Base-by-base conservation (phyloP, 2,113 vertebrate species). In the Scartelaos histophorus region DNA sequence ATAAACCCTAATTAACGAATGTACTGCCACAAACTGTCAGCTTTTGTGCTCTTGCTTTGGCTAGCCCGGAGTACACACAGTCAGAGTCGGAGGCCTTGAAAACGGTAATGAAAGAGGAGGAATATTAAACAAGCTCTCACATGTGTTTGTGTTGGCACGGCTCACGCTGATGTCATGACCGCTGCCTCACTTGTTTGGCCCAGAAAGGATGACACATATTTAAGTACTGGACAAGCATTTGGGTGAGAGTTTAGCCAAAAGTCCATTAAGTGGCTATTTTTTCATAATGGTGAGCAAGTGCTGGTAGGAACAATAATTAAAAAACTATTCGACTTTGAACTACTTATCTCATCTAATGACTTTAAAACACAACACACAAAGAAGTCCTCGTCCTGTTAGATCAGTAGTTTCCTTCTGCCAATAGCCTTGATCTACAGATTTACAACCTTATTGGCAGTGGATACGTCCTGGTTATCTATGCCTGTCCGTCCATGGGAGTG, bases 141-240 rank as follows among this genome's bases (percentile, higher is more conserved):
- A 87, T 82, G 80, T 87, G 83, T 87, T 89, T 85, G 60, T 78
- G 75, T 90, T 88, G 90, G 89, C 89, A 67, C 15, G 13, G 73
- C 29, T 57, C 24, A 1, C 0, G 65, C 60, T 88, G 90, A 90
- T 76, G 85, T 82, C 88, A 87, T 80, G 67, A 60, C 70, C 53
- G 60, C 65, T 79, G 69, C 81, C 82, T 67, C 76, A 74, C 60
- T 82, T 85, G 74, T 81, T 61, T 74, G 71, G 73, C 71, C 67
- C 62, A 66, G 58, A 66, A 64, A 80, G 53, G 21, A 72, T 68
- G 74, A 62, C 57, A 35, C 24, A 13, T 0, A 45, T 67, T 24
- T 66, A 68, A 60, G 43, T 74, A 58, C 49, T 46, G 43, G 24
- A 34, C 38, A 61, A 54, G 15, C 16, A 47, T 43, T 43, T 19